These are phyloP conservation scores for Formicarius rufipectus DNA, from an alignment of 2,113 vertebrate species.

Conservation along the genomic window DNA sequence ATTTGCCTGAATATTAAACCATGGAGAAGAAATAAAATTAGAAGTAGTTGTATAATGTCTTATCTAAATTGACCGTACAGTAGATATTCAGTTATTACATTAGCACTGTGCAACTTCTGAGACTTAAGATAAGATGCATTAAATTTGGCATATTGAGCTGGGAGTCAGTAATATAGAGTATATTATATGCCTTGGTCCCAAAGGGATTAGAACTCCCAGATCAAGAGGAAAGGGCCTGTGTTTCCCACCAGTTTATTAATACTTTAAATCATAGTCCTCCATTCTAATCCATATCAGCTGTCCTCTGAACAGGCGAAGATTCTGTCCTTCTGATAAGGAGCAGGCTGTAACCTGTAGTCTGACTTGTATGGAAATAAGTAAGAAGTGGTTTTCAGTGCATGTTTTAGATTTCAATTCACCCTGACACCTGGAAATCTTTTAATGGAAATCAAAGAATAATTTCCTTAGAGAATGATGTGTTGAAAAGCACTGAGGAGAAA, in stretches of 20 bases:
- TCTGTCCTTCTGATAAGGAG: neutral
- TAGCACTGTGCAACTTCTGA: neutral
- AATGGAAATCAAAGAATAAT: conserved; percentile 10
- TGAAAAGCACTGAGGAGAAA: conserved; percentile 4
- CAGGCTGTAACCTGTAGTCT: neutral
- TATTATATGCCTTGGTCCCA: neutral
- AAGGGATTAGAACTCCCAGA: neutral
- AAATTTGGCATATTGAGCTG: neutral
- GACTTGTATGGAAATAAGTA: neutral
- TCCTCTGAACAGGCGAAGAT: neutral
- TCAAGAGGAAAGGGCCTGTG: neutral
- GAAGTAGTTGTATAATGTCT: neutral
- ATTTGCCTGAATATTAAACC: neutral
- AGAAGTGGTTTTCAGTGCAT: neutral
- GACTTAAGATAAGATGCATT: neutral
- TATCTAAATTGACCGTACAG: neutral
- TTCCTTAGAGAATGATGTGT: conserved; percentile 1
- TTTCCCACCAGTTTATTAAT: conserved; percentile 58
- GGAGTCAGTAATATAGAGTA: neutral
- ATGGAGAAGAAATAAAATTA: neutral
- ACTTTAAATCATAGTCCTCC: conserved; percentile 14
- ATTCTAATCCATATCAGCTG: conserved; percentile 27
- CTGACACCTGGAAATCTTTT: conserved; percentile 37
- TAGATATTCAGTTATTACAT: neutral
- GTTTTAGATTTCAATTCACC: neutral